Percentiles rank a stretch among this genome's conserved stretches.
phyloP scores from a whole-genome alignment of 2,113 vertebrate genomes.

The Callochromis pleurospilus region DNA sequence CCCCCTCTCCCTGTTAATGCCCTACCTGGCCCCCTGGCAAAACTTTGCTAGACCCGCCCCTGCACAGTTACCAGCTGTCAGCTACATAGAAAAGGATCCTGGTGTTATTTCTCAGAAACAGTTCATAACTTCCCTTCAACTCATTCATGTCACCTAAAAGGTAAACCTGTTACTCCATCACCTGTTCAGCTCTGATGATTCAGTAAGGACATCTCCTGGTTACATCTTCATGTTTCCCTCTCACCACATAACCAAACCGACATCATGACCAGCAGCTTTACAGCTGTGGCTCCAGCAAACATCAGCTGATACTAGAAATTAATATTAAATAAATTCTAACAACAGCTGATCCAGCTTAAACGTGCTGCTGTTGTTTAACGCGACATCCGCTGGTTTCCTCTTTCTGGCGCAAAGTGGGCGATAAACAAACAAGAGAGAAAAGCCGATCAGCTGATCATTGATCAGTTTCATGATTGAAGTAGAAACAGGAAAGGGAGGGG shows the following conservation, averaged over 20 bases:
- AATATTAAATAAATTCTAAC: neutral
- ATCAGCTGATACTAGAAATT: no score
- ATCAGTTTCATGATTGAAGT: neutral
- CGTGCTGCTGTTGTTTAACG: rapidly evolving
- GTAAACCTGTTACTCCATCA: no score
- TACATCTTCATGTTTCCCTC: no score
- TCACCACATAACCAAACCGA: rapidly evolving
- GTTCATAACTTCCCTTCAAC: rapidly evolving
- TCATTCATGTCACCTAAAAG: no score
- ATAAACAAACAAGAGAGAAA: neutral
- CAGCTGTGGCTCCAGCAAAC: neutral
- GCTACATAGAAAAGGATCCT: rapidly evolving
- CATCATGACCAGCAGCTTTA: rapidly evolving
- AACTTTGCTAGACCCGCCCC: rapidly evolving
- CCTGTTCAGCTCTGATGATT: no score
- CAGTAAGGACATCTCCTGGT: no score
- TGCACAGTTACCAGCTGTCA: rapidly evolving
- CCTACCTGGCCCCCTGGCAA: rapidly evolving
- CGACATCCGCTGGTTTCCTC: rapidly evolving
- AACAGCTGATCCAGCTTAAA: neutral
- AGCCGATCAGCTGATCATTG: neutral
- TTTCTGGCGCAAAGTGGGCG: rapidly evolving
- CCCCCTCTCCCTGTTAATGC: rapidly evolving
- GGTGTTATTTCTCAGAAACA: neutral
- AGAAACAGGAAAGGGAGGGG: rapidly evolving